These are phyloP conservation scores for Sibirionetta formosa DNA, from an alignment of 2,797 vertebrate genomes.

Conservation along the genomic window DNA sequence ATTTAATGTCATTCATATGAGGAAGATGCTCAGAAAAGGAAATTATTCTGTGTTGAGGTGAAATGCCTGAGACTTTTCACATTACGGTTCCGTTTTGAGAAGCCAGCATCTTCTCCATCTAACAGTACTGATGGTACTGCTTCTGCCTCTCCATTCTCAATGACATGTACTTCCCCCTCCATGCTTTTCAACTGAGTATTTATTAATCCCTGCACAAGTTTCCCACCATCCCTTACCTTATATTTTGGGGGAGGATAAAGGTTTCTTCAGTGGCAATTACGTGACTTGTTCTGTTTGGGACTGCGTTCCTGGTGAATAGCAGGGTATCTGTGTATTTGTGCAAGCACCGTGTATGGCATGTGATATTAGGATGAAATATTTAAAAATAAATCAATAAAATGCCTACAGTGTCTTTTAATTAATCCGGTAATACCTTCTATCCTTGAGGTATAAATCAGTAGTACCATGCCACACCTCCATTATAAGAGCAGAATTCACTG, in stretches of 20 bases:
- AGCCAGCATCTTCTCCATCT: neutral
- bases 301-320: neutral
- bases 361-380: neutral
- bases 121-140: neutral
- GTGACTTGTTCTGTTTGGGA: neutral
- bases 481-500: neutral
- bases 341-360: fast-evolving
- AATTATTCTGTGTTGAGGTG: neutral
- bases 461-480: neutral
- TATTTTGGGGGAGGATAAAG: fast-evolving
- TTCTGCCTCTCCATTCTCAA: neutral
- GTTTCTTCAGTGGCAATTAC: neutral
- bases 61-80: neutral
- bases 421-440: neutral
- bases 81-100: neutral
- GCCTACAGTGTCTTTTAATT: neutral
- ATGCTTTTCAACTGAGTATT: neutral
- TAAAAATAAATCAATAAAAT: neutral
- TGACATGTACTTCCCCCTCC: fast-evolving
- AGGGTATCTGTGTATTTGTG: neutral
- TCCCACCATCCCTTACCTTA: neutral
- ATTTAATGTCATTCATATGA: neutral
- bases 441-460: neutral
- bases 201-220: neutral
- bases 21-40: neutral